Conservation (phyloP, 2,113 vertebrate genomes). For the Eurystomus gularis region DNA sequence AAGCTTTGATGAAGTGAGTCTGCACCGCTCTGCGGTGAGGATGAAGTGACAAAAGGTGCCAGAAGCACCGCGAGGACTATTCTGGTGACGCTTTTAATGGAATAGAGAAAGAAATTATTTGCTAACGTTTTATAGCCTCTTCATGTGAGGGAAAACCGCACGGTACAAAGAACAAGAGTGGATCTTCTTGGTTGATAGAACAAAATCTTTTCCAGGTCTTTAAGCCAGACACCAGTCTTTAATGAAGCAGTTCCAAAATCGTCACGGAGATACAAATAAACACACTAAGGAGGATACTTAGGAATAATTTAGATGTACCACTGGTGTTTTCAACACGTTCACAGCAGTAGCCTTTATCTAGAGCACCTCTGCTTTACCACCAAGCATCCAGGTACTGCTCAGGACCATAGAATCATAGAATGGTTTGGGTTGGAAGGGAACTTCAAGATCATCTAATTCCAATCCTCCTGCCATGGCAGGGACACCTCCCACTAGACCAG, state of each 20-base stretch:
- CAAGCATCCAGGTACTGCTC: rapidly evolving
- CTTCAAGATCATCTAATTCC: no score
- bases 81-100: neutral
- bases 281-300: neutral
- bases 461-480: no score
- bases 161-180: neutral
- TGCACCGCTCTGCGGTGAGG: neutral
- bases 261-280: neutral
- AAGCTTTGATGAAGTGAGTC: conserved; percentile 46
- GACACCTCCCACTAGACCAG: no score
- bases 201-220: neutral
- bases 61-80: neutral
- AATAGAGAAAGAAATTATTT: neutral
- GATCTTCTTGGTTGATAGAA: neutral
- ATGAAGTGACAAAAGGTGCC: conserved; percentile 24
- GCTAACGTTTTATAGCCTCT: conserved; percentile 2
- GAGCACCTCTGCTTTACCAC: neutral
- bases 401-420: neutral
- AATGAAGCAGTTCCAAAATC: neutral
- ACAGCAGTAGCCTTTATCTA: neutral
- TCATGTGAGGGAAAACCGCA: neutral
- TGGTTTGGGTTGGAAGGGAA: no score
- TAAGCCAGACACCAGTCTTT: neutral
- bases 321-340: neutral
- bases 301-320: neutral